A percentile compares a stretch with the other conserved stretches of the same genome.
Conservation (phyloP, 2,797 vertebrate species). For the Parauchenoglanis ngamensis region DNA sequence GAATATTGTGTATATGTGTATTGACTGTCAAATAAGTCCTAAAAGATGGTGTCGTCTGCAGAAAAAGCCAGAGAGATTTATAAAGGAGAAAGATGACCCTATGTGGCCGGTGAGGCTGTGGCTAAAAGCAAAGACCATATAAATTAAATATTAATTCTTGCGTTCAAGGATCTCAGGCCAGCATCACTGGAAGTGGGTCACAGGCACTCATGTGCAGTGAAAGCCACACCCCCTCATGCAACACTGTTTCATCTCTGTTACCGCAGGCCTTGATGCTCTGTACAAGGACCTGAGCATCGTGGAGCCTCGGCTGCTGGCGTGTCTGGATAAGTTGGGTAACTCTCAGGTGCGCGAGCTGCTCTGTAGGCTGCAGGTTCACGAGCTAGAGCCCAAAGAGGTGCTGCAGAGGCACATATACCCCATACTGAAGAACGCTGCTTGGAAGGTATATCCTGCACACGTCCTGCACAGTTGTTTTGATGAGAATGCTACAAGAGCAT, state of each 20-base stretch:
- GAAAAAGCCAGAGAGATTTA: neutral
- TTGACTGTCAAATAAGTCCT: neutral
- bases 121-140: constrained; percentile 59
- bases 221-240: neutral
- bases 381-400: constrained; percentile 77
- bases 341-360: constrained; percentile 79
- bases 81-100: neutral
- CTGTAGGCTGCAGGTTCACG: constrained; percentile 72
- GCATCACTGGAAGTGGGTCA: constrained; percentile 59
- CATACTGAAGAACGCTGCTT: constrained; percentile 64
- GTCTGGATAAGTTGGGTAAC: constrained; percentile 74
- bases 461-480: neutral
- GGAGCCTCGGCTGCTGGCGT: constrained; percentile 71
- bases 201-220: constrained; percentile 22
- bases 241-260: neutral
- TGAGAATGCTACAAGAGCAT: neutral
- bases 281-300: constrained; percentile 75
- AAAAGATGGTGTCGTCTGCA: neutral
- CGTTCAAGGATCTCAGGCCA: constrained; percentile 44
- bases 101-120: neutral
- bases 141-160: constrained; percentile 67
- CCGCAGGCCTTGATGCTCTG: constrained; percentile 69
- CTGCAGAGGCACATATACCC: constrained; percentile 80
- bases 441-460: constrained; percentile 70
- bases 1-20: too few species aligned